A percentile compares a stretch with the other conserved stretches of the same genome.
phyloP scores from a whole-genome alignment of 2,797 vertebrate genomes.

The Galago senegalensis region DNA sequence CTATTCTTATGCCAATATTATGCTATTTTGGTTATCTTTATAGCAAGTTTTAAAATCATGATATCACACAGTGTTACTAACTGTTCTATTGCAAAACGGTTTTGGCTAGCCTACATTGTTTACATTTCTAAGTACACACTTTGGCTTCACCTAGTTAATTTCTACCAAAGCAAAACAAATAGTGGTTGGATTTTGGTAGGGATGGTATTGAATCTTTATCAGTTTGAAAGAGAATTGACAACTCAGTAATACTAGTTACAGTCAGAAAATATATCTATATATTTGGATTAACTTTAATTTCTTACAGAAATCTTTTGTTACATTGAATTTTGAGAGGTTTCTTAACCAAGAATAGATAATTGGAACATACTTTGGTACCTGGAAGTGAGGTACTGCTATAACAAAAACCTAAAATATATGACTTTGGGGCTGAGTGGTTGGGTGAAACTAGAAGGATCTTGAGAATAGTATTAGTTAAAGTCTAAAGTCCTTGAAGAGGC shows the following conservation, averaged over 20 bases:
- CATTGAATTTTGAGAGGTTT: neutral
- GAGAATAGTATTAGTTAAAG: neutral
- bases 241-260: neutral
- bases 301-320: neutral
- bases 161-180: neutral
- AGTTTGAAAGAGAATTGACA: neutral
- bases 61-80: neutral
- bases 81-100: neutral
- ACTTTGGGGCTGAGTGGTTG: neutral
- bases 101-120: neutral
- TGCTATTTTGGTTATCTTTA: neutral
- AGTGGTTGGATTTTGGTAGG: neutral
- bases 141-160: constrained; percentile 27
- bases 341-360: neutral
- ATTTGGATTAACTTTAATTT: constrained; percentile 1
- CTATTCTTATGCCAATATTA: neutral
- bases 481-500: neutral
- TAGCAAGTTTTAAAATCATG: constrained; percentile 1
- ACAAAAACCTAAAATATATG: neutral
- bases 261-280: neutral
- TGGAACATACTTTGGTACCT: neutral
- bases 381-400: neutral
- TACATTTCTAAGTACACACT: neutral
- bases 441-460: neutral
- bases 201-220: neutral